These are phyloP conservation scores for Regulus satrapa DNA, from an alignment of 2,113 vertebrate species.

Conservation along the genomic window DNA sequence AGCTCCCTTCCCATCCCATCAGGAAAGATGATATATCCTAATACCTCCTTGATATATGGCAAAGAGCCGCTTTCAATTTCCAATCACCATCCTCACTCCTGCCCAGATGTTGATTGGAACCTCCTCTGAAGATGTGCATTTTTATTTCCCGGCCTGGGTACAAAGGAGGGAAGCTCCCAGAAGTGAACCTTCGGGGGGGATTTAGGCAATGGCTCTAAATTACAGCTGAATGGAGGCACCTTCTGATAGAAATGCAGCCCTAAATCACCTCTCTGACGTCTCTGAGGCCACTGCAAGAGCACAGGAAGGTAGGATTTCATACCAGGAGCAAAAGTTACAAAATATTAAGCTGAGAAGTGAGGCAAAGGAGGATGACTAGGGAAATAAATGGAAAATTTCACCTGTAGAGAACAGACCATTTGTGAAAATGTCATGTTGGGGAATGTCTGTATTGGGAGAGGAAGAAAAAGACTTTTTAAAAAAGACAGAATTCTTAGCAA, in stretches of 20 bases:
- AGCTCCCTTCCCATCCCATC: conserved; percentile 55
- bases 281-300: background rate
- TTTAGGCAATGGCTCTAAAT: conserved; percentile 72
- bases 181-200: conserved; percentile 40
- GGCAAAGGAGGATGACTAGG: background rate
- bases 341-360: background rate
- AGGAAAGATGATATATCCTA: conserved; percentile 54
- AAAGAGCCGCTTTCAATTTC: conserved; percentile 34
- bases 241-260: background rate
- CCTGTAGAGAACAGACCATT: background rate
- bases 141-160: conserved; percentile 44
- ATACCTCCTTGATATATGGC: conserved; percentile 68
- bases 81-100: conserved; percentile 33
- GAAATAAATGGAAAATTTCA: background rate
- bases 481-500: background rate
- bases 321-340: background rate
- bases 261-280: conserved; percentile 62
- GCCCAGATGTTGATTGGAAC: conserved; percentile 37
- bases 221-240: conserved; percentile 32
- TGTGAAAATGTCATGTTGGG: background rate
- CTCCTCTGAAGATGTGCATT: conserved; percentile 17
- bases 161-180: background rate
- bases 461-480: background rate
- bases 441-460: background rate
- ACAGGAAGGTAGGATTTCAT: background rate